Percentiles rank a stretch among this genome's conserved stretches.
phyloP scores from a whole-genome alignment of 2,797 vertebrate species.

The Lacerta bilineata region DNA sequence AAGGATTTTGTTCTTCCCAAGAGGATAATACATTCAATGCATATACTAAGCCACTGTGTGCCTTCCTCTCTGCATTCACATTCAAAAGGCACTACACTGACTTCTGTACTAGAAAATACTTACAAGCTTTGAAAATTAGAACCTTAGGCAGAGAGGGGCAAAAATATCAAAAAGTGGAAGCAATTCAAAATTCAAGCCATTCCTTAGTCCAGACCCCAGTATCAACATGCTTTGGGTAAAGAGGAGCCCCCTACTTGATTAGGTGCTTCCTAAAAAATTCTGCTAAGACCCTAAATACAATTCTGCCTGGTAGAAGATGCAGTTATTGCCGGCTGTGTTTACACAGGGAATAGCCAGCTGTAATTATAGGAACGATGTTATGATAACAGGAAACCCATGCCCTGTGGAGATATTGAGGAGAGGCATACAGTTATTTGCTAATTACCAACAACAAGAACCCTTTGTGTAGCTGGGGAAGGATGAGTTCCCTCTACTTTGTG shows the following conservation, averaged over 20 bases:
- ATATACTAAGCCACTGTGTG: background rate
- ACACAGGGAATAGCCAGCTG: constrained; percentile 69
- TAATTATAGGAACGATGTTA: constrained; percentile 77
- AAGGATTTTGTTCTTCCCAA: background rate
- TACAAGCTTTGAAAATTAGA: constrained; percentile 24
- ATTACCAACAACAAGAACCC: constrained; percentile 67
- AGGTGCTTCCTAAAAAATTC: background rate
- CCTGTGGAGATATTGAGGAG: constrained; percentile 71
- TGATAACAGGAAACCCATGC: constrained; percentile 78
- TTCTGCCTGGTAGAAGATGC: constrained; percentile 55
- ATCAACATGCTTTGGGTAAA: background rate
- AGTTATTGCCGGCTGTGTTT: constrained; percentile 65
- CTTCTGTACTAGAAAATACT: constrained; percentile 3
- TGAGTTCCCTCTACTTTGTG: accelerated
- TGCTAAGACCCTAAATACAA: accelerated
- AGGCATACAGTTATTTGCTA: constrained; percentile 65
- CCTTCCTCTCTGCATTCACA: constrained; percentile 15
- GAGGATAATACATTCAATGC: background rate
- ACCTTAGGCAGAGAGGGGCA: background rate
- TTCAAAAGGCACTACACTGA: background rate
- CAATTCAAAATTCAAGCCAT: constrained; percentile 13
- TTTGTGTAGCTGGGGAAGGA: constrained; percentile 49
- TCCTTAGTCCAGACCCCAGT: background rate
- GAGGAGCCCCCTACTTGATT: background rate
- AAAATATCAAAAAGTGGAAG: background rate